Base-by-base conservation (phyloP, 2,113 vertebrate species). In the Chroicocephalus ridibundus region DNA sequence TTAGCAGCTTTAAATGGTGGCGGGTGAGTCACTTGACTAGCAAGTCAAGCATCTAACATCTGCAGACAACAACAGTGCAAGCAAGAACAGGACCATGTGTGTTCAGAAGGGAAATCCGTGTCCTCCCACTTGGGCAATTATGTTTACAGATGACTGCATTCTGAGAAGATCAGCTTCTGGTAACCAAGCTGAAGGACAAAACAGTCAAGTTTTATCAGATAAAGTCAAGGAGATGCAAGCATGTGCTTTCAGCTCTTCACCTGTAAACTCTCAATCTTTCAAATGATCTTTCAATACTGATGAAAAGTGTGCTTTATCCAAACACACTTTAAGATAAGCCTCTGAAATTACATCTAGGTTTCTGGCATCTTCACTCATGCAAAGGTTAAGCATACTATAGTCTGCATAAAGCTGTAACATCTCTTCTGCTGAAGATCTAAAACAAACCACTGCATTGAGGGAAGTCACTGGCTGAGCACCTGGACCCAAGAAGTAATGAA, bases 381-480 rank as follows among this genome's bases (percentile, higher is more conserved):
- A 85, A 90, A 96, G 75, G 75, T 91, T 95, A 93, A 91, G 57
- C 32, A 68, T 15, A 15, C 17, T 18, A 3, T 2, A 55, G 46
- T 27, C 46, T 34, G 36, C 75, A 82, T 29, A 57, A 79, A 82
- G 78, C 85, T 54, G 15, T 21, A 70, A 34, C 38, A 88, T 36
- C 34, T 90, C 80, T 76, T 44, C 87, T 90, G 72, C 66, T 68
- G 34, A 93, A 80, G 40, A 86, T 65, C 36, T 86, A 44, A 92
- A 93, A 58, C 49, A 90, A 93, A 55, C n/a, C 55, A 70, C 58
- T 51, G 34, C 2, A 0, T 18, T 46, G 29, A 18, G 68, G 90
- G 92, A 95, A 97, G 90, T 92, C 25, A 3, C 75, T 42, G 40
- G 20, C 76, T 81, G 60, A 95, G 90, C 96, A 97, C 90, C 90